Evolutionary conservation across 2,888 invertebrate genomes (phyloP).

Genomic region (Apodemia duryi): DNA sequence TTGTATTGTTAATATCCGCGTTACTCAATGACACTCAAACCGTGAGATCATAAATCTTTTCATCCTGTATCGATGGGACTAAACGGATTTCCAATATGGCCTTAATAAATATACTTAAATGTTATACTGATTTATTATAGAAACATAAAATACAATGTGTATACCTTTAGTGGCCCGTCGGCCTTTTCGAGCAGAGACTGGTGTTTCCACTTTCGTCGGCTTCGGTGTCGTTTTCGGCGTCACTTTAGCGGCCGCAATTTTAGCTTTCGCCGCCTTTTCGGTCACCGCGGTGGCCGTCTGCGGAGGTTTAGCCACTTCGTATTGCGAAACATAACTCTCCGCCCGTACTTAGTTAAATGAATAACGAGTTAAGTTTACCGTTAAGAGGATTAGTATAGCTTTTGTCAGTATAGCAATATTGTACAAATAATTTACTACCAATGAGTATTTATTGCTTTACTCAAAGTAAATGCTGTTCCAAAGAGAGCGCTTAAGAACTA

Average conservation of each 20-base stretch:
- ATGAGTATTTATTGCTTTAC: too few relatives aligned
- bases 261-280: conserved; percentile 43
- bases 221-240: conserved; percentile 41
- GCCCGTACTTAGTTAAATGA: neutral
- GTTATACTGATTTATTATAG: neutral
- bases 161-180: conserved; percentile 41
- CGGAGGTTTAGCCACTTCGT: conserved; percentile 28
- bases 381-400: too few relatives aligned
- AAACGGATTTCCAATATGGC: neutral
- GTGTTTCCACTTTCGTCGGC: conserved; percentile 37
- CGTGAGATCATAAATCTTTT: conserved; percentile 10
- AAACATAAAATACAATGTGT: neutral
- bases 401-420: too few relatives aligned
- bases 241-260: neutral
- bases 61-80: conserved; percentile 4
- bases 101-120: neutral
- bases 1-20: conserved; percentile 3
- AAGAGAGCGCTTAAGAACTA: too few relatives aligned
- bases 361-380: neutral
- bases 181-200: conserved; percentile 44
- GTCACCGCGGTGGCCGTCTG: conserved; percentile 66
- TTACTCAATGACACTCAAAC: conserved; percentile 7
- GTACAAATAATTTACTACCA: too few relatives aligned
- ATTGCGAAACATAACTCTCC: conserved; percentile 5
- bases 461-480: too few relatives aligned